Percentiles rank a stretch among this genome's conserved stretches.
These are phyloP conservation scores for Drosophila tani DNA, from an alignment of 1,140 invertebrate species.

Conservation along the genomic window DNA sequence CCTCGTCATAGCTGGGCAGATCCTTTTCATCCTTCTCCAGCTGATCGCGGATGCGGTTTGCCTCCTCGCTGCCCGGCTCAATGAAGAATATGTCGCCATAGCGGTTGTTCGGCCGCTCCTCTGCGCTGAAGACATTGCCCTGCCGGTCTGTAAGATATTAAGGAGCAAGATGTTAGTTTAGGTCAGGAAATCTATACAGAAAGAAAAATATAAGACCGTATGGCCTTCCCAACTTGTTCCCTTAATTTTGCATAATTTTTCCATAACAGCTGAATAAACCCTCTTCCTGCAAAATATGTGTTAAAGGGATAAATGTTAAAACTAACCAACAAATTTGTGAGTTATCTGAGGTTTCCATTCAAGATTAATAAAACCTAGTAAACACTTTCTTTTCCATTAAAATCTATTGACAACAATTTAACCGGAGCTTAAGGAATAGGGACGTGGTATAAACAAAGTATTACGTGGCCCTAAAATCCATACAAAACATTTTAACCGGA, in stretches of 20 bases:
- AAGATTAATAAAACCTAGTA: not conserved
- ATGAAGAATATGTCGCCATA: conserved; percentile 77
- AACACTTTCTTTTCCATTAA: too few species aligned
- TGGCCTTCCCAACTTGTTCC: not conserved
- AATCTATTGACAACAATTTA: not conserved
- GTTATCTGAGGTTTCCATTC: not conserved
- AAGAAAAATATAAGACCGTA: not conserved
- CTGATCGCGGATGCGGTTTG: conserved; percentile 77
- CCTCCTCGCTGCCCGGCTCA: conserved; percentile 71
- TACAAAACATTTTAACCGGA: not conserved
- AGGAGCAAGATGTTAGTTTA: not conserved
- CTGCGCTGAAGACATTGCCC: conserved; percentile 58
- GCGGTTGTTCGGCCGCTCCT: conserved; percentile 57
- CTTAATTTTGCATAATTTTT: not conserved
- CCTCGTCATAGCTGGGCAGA: conserved; percentile 80
- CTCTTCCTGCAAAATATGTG: not conserved
- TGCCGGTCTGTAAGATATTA: conserved; percentile 74
- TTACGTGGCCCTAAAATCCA: not conserved
- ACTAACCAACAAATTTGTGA: not conserved
- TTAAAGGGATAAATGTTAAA: not conserved
- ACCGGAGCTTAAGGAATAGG: not conserved
- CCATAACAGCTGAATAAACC: not conserved
- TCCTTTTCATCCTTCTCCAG: conserved; percentile 82
- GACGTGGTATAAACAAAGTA: not conserved
- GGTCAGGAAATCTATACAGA: not conserved